Base-by-base conservation (phyloP, 2,113 vertebrate species). In the Spilogale gracilis region DNA sequence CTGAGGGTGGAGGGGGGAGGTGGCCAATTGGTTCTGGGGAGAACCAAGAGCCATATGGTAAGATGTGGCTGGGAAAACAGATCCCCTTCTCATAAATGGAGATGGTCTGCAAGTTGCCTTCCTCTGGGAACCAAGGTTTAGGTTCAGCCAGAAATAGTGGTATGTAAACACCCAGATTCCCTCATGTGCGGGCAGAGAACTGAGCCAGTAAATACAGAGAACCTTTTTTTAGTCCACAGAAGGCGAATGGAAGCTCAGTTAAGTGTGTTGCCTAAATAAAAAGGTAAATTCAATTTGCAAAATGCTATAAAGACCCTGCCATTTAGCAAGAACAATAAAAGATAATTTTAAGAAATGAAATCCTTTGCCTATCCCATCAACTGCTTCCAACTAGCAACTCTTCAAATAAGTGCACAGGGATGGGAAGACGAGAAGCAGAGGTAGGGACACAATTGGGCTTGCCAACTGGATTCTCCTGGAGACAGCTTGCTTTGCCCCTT, bases 271-370 rank as follows among this genome's bases (percentile, higher is more conserved):
- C 76, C 71, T 94, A 96, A 97, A 82, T 93, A 81, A 90, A 94
- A 84, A 97, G 94, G 76, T 97, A 94, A 95, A 96, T 96, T 78
- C 65, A 96, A 89, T 96, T 92, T 92, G 61, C 63, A 95, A 97
- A 95, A 89, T 96, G 89, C 54, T 38, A 5, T 71, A 45, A 85
- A 96, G 52, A 23, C 61, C 87, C 71, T 94, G 50, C 48, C n/a
- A 32, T 81, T 94, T 32, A 79, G 96, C 25, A 60, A 18, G 81
- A 82, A 91, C 73, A 73, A 76, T 84, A 86, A 96, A 93, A 96
- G 32, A 73, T 96, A 86, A 95, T 95, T 97, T 97, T 78, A 32
- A 93, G 89, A 96, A 92, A 89, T 84, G 87, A 95, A 97, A 96
- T 89, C 58, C 82, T 91, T 94, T 63, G 60, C 65, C 90, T 92